phyloP scores from a whole-genome alignment of 2,113 vertebrate species.

The Dasypus novemcinctus region DNA sequence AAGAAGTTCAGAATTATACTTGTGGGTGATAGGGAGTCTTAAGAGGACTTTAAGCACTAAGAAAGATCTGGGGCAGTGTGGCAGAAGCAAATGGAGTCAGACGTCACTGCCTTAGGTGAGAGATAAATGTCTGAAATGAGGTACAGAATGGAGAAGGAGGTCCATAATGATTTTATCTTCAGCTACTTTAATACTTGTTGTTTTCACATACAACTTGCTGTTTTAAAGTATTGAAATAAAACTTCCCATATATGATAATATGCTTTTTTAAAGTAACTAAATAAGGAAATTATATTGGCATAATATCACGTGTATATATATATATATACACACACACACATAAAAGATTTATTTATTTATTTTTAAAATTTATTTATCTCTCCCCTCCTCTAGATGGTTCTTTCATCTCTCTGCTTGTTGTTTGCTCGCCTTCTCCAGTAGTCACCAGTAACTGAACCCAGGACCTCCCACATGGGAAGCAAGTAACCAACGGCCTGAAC shows the following conservation, averaged over 20 bases:
- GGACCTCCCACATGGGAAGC: no score
- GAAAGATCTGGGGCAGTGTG: background rate
- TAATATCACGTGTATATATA: background rate
- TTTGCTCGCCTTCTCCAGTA: no score
- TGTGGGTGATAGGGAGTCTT: background rate
- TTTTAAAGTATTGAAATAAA: background rate
- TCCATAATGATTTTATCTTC: background rate
- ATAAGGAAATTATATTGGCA: background rate
- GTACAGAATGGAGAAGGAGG: background rate
- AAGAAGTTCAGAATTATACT: background rate
- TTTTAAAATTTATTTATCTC: no score
- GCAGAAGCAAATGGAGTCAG: background rate
- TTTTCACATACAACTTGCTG: background rate
- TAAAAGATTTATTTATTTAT: no score
- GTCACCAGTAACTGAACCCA: no score
- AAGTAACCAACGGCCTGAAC: no score
- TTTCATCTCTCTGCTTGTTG: no score
- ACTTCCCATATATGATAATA: background rate
- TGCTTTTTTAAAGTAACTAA: background rate
- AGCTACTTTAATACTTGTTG: background rate
- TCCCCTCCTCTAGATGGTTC: no score
- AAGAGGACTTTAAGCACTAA: background rate
- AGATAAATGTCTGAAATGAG: background rate
- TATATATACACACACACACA: no score
- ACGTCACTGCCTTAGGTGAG: background rate